A percentile compares a stretch with the other conserved stretches of the same genome.
phyloP scores from a whole-genome alignment of 2,797 vertebrate genomes.

The Acanthurus leucopareius region DNA sequence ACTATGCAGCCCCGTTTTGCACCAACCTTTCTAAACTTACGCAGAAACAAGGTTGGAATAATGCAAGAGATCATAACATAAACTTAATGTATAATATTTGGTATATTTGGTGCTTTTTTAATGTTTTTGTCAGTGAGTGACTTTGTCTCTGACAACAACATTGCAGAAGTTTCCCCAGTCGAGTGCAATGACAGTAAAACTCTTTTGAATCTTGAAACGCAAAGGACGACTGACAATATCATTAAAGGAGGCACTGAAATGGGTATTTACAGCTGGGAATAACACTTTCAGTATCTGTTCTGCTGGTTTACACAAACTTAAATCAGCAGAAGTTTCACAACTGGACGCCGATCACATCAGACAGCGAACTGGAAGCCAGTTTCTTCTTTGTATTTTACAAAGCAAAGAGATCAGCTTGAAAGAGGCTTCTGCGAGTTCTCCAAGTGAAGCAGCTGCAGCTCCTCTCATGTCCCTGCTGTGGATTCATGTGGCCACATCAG shows the following conservation, averaged over 20 bases:
- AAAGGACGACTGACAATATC: not conserved
- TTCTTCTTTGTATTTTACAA: not conserved
- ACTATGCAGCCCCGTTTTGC: too few species aligned
- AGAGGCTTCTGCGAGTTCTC: not conserved
- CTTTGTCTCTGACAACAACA: not conserved
- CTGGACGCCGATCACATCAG: not conserved
- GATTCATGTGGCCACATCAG: conserved; percentile 50
- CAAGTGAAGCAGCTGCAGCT: conserved; percentile 32
- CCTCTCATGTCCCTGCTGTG: conserved; percentile 34
- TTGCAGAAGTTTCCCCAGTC: not conserved
- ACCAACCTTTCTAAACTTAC: too few species aligned
- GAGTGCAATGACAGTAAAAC: not conserved
- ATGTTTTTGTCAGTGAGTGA: not conserved
- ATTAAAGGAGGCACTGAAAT: not conserved
- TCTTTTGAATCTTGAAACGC: not conserved
- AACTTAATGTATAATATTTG: too few species aligned
- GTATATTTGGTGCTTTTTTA: not conserved
- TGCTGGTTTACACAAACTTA: not conserved
- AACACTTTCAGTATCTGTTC: not conserved
- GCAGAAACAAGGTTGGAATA: too few species aligned
- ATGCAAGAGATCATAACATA: too few species aligned
- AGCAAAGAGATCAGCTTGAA: too few species aligned
- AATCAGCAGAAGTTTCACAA: not conserved
- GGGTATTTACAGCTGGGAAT: not conserved
- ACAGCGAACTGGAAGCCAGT: not conserved